Percentiles rank a stretch among this genome's conserved stretches.
Conservation (phyloP, 2,113 vertebrate genomes). For the Cervus canadensis region DNA sequence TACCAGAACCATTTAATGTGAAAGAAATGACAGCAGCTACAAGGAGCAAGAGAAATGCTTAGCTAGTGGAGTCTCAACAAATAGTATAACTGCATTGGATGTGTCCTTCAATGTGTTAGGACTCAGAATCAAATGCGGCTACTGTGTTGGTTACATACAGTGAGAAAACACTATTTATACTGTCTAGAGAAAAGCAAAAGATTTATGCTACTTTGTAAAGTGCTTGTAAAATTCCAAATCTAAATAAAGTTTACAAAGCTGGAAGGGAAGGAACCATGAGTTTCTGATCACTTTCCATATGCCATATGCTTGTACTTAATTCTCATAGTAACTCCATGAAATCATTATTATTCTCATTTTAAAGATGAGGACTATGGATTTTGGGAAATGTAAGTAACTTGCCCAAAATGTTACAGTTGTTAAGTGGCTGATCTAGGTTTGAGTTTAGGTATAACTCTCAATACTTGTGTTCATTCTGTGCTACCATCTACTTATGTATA, state of each 20-base stretch:
- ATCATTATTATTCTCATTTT: background rate
- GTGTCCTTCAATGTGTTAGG: background rate
- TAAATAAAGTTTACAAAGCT: background rate
- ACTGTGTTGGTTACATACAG: background rate
- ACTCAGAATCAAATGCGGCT: background rate
- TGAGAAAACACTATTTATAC: background rate
- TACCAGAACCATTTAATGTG: slow-evolving; percentile 9
- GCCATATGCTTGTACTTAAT: background rate
- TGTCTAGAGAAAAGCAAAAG: background rate
- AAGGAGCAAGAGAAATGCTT: background rate
- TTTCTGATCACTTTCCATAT: background rate
- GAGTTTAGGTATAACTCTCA: background rate
- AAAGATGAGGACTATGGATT: background rate
- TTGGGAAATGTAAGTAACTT: slow-evolving; percentile 1
- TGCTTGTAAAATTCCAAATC: background rate
- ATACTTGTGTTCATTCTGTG: background rate
- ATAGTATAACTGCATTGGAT: background rate
- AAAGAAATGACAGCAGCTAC: slow-evolving; percentile 18
- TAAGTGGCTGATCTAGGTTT: background rate
- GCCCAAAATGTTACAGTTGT: background rate
- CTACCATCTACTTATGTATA: background rate
- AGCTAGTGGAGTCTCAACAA: background rate
- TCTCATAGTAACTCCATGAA: background rate
- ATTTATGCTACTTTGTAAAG: background rate
- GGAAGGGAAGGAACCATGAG: background rate